Base-by-base conservation (phyloP, 2,888 invertebrate species). In the Cecidostiba fungosa region DNA sequence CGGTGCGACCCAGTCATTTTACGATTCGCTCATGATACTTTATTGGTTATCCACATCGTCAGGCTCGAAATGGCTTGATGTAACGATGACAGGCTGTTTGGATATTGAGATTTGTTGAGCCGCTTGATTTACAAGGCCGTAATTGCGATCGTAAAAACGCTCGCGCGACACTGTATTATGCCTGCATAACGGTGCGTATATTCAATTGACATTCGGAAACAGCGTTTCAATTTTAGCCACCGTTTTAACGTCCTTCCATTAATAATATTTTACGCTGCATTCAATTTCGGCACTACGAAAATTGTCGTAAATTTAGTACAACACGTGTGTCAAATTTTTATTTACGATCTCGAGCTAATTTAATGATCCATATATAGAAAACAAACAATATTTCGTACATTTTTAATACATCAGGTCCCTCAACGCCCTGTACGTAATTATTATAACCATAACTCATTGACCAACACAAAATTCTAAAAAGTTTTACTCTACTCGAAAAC, bases 41-140 rank as follows among this genome's bases (percentile, higher is more conserved):
- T 85, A 85, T 81, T 81, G 81, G 81, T 81, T 85, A 81, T 81
- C 81, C 23, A 66, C 29, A 72, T 74, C 39, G 84, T 69, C 50
- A 76, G 76, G 23, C 10, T 14, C 79, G 84, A 66, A 84, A 84
- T 84, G 79, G 84, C 26, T 72, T 69, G 76, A 79, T 79, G 43
- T 66, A 76, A 39, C 74, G 76, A 72, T 81, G 81, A 77, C 79
- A 36, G 39, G 47, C 69, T 82, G 77, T 82, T 82, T 77, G 85
- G 77, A 32, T 73, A 85, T 81, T 23, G 81, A 77, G 76, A 80
- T 80, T 76, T 66, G 78, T 50, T 74, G 32, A 47, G 36, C 23
- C 43, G 32, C 62, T 81, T 85, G 85, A 85, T 85, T 85, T 85
- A 85, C 85, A 81, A 81, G 85, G 81, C 72, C 85, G 81, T 85